Evolutionary conservation across 2,113 vertebrate species (phyloP).

Genomic region (Numida meleagris): DNA sequence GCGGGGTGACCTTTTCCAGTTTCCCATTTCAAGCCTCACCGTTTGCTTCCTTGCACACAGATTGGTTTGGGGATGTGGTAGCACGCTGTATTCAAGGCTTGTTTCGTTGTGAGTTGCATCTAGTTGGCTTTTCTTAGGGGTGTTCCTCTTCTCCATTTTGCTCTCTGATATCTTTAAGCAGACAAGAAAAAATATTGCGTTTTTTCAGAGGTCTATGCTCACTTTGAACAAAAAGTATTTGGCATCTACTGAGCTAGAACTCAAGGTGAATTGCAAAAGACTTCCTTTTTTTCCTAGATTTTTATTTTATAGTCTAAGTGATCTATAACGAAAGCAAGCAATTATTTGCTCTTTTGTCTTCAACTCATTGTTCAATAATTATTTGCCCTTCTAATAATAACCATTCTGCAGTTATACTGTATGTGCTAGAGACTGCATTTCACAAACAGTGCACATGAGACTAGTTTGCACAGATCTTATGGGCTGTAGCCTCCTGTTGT

Average conservation of each 20-base stretch:
- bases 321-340: neutral
- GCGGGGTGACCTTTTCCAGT: conserved; percentile 68
- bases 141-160: neutral
- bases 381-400: neutral
- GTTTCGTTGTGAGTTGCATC: neutral
- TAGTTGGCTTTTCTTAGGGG: conserved; percentile 1
- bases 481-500: neutral
- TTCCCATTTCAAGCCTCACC: conserved; percentile 75
- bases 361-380: neutral
- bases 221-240: neutral
- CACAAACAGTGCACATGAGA: neutral
- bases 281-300: neutral
- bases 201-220: neutral
- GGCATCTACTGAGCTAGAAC: neutral
- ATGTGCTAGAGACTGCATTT: neutral
- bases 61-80: conserved; percentile 30
- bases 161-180: conserved; percentile 9
- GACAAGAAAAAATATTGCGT: neutral
- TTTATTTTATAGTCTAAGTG: neutral
- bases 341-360: neutral
- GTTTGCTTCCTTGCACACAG: conserved; percentile 64
- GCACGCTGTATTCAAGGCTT: neutral
- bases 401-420: neutral
- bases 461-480: neutral
- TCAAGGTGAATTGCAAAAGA: neutral